Conservation (phyloP, 2,113 vertebrate genomes). For the Cyanoliseus patagonus region DNA sequence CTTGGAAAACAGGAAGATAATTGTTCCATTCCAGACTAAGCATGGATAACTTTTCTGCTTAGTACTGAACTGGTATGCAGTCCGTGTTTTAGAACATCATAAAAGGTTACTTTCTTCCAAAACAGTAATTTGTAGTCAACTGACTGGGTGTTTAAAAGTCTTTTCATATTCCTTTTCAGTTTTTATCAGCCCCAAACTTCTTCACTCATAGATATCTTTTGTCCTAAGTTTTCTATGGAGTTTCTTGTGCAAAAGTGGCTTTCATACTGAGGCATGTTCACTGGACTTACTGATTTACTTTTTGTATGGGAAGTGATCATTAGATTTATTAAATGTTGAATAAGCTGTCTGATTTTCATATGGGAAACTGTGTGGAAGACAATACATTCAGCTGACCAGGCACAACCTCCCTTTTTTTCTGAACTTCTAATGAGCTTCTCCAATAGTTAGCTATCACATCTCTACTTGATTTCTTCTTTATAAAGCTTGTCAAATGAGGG, state of each 20-base stretch:
- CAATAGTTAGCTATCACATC: background rate
- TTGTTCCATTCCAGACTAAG: background rate
- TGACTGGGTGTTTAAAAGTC: background rate
- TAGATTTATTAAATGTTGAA: background rate
- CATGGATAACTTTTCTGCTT: background rate
- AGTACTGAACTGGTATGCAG: background rate
- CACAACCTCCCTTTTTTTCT: background rate
- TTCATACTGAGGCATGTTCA: background rate
- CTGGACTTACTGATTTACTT: background rate
- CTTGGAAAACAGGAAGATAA: slow-evolving; percentile 46
- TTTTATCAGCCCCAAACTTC: background rate
- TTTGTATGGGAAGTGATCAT: background rate
- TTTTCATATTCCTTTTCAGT: background rate
- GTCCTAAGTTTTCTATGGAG: background rate
- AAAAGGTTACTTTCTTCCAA: background rate
- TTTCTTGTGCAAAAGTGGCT: background rate
- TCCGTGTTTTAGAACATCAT: background rate
- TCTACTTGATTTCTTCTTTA: background rate
- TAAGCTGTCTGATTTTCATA: background rate
- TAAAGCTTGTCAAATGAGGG: background rate
- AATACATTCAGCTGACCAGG: background rate
- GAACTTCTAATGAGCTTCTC: background rate
- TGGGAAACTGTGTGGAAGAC: background rate
- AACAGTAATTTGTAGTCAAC: background rate
- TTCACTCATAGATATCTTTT: background rate